Percentiles rank a stretch among this genome's conserved stretches.
These are phyloP conservation scores for Chrysemys picta DNA, from an alignment of 2,113 vertebrate genomes.

Conservation along the genomic window DNA sequence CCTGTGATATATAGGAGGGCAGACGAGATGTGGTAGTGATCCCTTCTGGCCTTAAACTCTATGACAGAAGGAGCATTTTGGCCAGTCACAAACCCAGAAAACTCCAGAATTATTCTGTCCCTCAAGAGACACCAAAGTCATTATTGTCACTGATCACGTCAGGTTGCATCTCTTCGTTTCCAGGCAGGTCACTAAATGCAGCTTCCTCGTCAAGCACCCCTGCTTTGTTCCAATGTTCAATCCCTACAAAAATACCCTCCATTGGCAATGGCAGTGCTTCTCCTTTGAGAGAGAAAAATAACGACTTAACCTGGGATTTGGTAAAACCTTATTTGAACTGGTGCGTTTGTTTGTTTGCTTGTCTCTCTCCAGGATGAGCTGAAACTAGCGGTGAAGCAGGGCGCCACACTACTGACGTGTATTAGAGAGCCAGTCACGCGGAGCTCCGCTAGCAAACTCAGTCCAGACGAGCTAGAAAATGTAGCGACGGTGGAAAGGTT, in stretches of 20 bases:
- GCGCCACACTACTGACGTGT: slow-evolving; percentile 87
- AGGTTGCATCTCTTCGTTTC: not conserved
- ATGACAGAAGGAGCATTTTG: not conserved
- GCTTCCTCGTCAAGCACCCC: not conserved
- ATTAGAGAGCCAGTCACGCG: slow-evolving; percentile 89
- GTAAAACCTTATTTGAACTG: not conserved
- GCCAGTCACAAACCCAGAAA: not conserved
- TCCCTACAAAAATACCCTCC: not conserved
- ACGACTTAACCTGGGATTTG: not conserved
- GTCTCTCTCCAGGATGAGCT: slow-evolving; percentile 85
- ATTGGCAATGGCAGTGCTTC: not conserved
- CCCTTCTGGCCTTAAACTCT: not conserved
- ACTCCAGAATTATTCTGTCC: not conserved
- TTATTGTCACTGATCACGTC: not conserved
- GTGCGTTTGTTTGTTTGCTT: not conserved
- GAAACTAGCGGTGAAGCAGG: slow-evolving; percentile 90
- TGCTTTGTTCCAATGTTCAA: not conserved
- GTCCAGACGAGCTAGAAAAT: slow-evolving; percentile 90
- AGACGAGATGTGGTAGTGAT: not conserved
- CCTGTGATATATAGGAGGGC: not conserved
- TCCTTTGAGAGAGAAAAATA: not conserved
- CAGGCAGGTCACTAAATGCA: not conserved
- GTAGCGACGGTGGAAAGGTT: slow-evolving; percentile 92
- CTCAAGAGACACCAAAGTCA: not conserved
- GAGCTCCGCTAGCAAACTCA: slow-evolving; percentile 83